These are phyloP conservation scores for Mustela lutreola DNA, from an alignment of 2,113 vertebrate species.

Conservation along the genomic window DNA sequence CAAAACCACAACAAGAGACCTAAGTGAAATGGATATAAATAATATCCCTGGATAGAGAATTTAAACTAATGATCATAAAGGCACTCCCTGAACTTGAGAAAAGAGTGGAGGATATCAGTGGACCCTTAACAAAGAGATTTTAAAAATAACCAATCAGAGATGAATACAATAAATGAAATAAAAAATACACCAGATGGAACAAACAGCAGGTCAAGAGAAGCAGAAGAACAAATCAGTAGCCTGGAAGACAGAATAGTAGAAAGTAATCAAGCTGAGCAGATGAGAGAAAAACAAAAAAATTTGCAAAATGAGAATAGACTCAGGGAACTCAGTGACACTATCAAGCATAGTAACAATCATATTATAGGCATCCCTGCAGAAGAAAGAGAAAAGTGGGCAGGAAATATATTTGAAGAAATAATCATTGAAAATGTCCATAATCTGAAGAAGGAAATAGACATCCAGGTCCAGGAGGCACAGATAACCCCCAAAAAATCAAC, in stretches of 20 bases:
- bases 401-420: not conserved
- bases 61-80: not conserved
- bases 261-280: not conserved
- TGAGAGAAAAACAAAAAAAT: not conserved
- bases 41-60: not conserved
- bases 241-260: not conserved
- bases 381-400: not conserved
- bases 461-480: not conserved
- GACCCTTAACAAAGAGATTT: not conserved
- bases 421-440: not conserved
- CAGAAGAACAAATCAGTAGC: not conserved
- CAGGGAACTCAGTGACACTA: not conserved
- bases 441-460: not conserved
- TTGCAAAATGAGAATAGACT: not conserved
- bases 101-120: not conserved
- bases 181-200: not conserved
- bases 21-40: not conserved
- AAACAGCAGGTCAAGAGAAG: not conserved
- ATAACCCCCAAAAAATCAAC: not conserved
- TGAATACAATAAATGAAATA: not conserved
- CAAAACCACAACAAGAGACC: not conserved
- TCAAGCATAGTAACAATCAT: not conserved
- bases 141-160: not conserved
- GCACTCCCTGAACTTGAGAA: not conserved
- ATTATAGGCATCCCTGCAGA: not conserved